Evolutionary conservation across 1,140 invertebrate genomes (phyloP).

Genomic region (Drosophila rufa): DNA sequence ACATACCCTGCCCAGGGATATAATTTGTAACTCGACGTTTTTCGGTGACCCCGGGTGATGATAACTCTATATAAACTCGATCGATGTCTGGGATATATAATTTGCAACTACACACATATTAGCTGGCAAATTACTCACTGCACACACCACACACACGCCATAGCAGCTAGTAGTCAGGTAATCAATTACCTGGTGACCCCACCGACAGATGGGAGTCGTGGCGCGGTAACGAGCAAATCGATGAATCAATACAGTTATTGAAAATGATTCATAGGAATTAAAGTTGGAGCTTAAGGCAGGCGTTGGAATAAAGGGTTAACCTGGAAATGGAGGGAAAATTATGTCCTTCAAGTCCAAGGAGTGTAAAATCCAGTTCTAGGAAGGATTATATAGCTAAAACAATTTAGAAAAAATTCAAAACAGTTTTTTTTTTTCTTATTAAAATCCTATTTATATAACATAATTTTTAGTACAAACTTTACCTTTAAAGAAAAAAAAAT

Average conservation of each 20-base stretch:
- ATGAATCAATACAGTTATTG: constrained; percentile 44
- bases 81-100: constrained; percentile 16
- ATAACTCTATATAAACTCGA: constrained; percentile 37
- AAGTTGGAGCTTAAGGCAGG: neutral
- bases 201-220: constrained; percentile 7
- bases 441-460: too few relatives aligned
- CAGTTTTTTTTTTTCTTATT: too few relatives aligned
- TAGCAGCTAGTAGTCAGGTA: neutral
- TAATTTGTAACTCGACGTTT: constrained; percentile 17
- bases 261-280: constrained; percentile 35
- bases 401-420: too few relatives aligned
- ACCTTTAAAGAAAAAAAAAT: too few relatives aligned
- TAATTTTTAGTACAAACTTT: too few relatives aligned
- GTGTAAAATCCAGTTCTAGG: too few relatives aligned
- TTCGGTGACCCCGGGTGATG: constrained; percentile 9
- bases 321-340: too few relatives aligned
- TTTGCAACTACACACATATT: constrained; percentile 31
- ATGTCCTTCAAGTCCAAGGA: neutral
- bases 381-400: too few relatives aligned
- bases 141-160: constrained; percentile 33
- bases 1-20: neutral
- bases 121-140: constrained; percentile 30
- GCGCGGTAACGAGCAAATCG: constrained; percentile 11
- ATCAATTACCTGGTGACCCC: constrained; percentile 46
- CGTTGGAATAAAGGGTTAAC: neutral